A percentile compares a stretch with the other conserved stretches of the same genome.
phyloP scores from a whole-genome alignment of 2,797 vertebrate genomes.

The Pristis pectinata region DNA sequence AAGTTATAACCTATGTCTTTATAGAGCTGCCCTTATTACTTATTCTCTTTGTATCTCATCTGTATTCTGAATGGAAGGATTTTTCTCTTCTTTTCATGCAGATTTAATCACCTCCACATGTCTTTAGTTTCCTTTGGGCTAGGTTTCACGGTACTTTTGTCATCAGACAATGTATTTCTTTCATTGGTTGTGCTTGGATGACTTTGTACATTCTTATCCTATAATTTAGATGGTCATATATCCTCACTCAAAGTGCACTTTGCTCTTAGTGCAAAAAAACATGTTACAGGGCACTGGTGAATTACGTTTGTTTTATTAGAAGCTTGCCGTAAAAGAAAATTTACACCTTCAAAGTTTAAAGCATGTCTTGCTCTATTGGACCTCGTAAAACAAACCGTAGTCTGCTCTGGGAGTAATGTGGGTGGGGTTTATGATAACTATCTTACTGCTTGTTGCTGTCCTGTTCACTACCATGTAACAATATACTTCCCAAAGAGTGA shows the following conservation, averaged over 20 bases:
- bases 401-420: background rate
- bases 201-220: background rate
- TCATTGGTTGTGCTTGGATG: background rate
- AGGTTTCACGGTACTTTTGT: background rate
- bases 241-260: background rate
- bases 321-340: background rate
- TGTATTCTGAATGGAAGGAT: background rate
- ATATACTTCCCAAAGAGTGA: too few relatives aligned
- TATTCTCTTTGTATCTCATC: slow-evolving; percentile 6
- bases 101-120: background rate
- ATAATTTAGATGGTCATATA: background rate
- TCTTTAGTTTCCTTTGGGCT: background rate
- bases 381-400: background rate
- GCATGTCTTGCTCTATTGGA: background rate
- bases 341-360: background rate
- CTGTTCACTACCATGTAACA: too few relatives aligned
- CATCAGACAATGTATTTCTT: background rate
- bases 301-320: background rate
- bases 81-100: background rate
- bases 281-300: background rate
- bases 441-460: too few relatives aligned
- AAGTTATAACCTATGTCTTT: background rate
- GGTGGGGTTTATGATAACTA: too few relatives aligned
- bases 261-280: background rate
- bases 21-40: background rate